These are phyloP conservation scores for Acrocephalus arundinaceus DNA, from an alignment of 2,113 vertebrate genomes.

Conservation along the genomic window DNA sequence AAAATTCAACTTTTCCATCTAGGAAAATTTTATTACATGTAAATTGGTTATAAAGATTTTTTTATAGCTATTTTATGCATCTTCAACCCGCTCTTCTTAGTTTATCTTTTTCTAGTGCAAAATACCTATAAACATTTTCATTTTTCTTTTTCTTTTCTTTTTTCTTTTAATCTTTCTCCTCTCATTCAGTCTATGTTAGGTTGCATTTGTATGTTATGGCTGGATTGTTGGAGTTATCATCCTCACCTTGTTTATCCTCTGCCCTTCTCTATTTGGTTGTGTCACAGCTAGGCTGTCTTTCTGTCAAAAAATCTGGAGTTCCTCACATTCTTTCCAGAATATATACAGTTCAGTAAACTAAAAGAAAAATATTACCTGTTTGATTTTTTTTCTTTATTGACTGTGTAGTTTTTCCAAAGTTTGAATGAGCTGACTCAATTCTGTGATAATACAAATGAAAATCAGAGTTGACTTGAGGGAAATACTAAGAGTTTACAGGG, in stretches of 20 bases:
- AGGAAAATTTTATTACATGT: rapidly evolving
- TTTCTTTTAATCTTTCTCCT: background rate
- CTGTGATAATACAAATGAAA: background rate
- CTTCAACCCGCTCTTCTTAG: rapidly evolving
- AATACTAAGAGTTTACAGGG: background rate
- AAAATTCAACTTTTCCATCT: background rate
- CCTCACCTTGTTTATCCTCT: background rate
- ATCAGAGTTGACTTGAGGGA: background rate
- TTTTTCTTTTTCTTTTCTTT: background rate
- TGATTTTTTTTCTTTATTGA: background rate
- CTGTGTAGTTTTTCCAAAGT: background rate
- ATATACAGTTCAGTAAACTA: background rate
- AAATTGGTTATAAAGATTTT: background rate
- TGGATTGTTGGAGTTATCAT: background rate
- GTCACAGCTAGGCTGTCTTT: background rate
- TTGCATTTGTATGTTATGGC: background rate
- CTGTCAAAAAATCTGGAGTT: background rate
- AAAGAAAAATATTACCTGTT: background rate
- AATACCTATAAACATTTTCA: rapidly evolving
- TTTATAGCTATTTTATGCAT: background rate
- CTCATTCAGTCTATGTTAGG: background rate
- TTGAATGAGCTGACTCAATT: background rate
- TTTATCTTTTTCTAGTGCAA: background rate
- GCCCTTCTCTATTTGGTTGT: background rate
- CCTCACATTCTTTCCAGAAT: background rate